Evolutionary conservation across 2,888 invertebrate species (phyloP), one percentile per base, ranked within the genome.

Genomic region (Orthosia gracilis): DNA sequence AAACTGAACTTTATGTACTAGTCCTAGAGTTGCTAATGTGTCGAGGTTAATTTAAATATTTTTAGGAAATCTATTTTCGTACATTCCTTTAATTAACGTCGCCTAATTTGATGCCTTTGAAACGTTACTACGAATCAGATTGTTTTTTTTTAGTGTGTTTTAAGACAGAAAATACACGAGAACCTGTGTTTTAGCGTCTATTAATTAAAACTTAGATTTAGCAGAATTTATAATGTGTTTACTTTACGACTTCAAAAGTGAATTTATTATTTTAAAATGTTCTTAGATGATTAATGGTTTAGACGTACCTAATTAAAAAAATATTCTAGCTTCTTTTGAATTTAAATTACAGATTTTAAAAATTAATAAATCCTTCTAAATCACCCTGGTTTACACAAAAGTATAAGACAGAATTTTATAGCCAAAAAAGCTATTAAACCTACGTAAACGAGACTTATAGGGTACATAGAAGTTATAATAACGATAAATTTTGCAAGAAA

Each of bases 41-140:
- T 17, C 4, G 12, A 31, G 54, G 21, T n/a, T 66, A 18, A 61
- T 62, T 59, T 40, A 52, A 61, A 70, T 71, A 78, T 80, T 84
- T 87, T 78, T 76, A 73, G 66, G 73, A 81, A 68, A 84, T 61
- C 73, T 81, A 84, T 80, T 84, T 86, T 82, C 50, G 67, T 74
- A 57, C 67, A 80, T 79, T 81, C 69, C 74, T 82, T 76, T 88
- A 88, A 88, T 88, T 88, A 88, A 82, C 83, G 79, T 64, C 69
- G 69, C 70, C 79, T 85, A 87, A 89, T 86, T 83, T 83, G 77
- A 84, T 64, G 71, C 65, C 81, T 83, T 86, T 83, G 76, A 74
- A 83, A 81, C 61, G 73, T 80, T 81, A 76, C 75, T 80, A 71
- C 65, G 69, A 72, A 78, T 82, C 66, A 69, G 61, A 78, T 72